Evolutionary conservation across 2,113 vertebrate genomes (phyloP).

Genomic region (Alosa alosa): DNA sequence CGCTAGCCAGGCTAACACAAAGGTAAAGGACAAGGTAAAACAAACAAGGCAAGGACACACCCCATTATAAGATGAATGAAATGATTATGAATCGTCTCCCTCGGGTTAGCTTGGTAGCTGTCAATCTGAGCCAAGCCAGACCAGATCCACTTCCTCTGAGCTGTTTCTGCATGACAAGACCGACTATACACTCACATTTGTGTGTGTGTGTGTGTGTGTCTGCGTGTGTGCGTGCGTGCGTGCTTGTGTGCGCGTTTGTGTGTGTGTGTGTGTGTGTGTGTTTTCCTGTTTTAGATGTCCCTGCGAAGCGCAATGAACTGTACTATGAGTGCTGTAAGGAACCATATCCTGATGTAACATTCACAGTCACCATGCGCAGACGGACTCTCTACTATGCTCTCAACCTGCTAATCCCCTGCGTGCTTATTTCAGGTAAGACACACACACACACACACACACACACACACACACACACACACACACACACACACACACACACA

Average conservation of each 20-base stretch:
- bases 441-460: not conserved
- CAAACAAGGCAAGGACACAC: not conserved
- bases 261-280: conserved; percentile 23
- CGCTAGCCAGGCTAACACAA: no score
- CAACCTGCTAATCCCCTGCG: conserved; percentile 86
- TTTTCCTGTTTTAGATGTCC: conserved; percentile 70
- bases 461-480: not conserved
- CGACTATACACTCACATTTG: not conserved
- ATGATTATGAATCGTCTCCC: not conserved
- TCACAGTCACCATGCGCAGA: conserved; percentile 85
- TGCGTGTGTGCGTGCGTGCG: conserved; percentile 26
- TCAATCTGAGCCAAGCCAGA: not conserved
- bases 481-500: no score
- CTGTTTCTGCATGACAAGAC: not conserved
- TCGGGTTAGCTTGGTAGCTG: not conserved
- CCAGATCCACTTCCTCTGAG: no score
- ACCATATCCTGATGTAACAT: conserved; percentile 86
- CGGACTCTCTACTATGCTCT: conserved; percentile 87
- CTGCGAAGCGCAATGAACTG: conserved; percentile 83
- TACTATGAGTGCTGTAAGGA: conserved; percentile 91
- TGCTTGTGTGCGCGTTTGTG: conserved; percentile 24
- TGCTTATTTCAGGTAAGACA: conserved; percentile 77
- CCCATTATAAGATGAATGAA: conserved; percentile 12
- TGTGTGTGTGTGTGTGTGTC: conserved; percentile 13
- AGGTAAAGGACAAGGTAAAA: not conserved